Evolutionary conservation across 1,140 invertebrate genomes (phyloP), one percentile per base, ranked within the genome.

Genomic region (Delia radicum): DNA sequence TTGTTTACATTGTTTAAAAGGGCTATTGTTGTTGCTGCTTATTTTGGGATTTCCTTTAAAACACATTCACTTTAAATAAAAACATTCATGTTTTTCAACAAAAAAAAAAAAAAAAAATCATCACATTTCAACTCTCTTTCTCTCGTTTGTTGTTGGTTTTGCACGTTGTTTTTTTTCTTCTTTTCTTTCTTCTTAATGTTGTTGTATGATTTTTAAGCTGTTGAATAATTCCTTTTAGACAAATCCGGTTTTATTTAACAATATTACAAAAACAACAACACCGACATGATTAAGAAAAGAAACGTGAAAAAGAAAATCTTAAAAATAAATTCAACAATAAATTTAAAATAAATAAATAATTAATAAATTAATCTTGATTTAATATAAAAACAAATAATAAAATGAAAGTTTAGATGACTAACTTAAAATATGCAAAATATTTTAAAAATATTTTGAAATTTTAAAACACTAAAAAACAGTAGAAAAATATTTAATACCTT

Each of bases 201-300:
- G 65, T 69, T 69, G 10, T 18, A 21, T 33, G 65, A 69, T 69
- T 24, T 69, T 69, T 69, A 69, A 69, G 18, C 65, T 69, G 65
- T 69, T 69, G 65, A 69, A 69, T 69, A 69, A 69, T 69, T 69
- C 65, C 65, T 69, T 69, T 69, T 33, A 31, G 33, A 69, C 5
- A 69, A 69, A 69, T 69, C 65, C 65, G 65, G 65, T 69, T 69
- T 55, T 69, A 33, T 33, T 31, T 33, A 69, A 29, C 13, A 29
- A 28, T 28, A 67, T 18, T n/a, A 31, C 15, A 67, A 67, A 29
- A 67, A 5, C 65, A 67, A 21, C 65, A 69, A 24, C 29, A 69
- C 18, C 63, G 18, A 5, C 63, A 67, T n/a, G 3, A 48, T 3
- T 48, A 18, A 48, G 3, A 55, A 21, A 8, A 55, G 37, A 10